Base-by-base conservation (phyloP, 2,888 invertebrate species). In the Hirtodrosophila trivittata region DNA sequence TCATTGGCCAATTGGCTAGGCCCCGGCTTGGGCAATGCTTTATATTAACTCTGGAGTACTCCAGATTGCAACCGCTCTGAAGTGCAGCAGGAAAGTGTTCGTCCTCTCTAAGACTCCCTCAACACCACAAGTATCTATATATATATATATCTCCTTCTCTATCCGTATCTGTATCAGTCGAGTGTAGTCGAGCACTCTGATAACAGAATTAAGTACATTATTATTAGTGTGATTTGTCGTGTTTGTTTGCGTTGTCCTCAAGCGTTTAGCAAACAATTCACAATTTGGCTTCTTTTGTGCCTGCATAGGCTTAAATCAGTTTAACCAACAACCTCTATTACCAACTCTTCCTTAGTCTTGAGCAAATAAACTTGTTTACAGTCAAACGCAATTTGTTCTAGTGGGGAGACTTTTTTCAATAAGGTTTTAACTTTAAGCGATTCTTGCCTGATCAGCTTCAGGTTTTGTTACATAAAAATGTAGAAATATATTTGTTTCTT, bases 11-110 rank as follows among this genome's bases (percentile, higher is more conserved):
- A 74, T 81, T 67, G 38, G 42, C 9, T 25, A 3, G 35, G 21
- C 39, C 9, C 45, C 42, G 41, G 13, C 26, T 3, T 28, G 33
- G 0, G 21, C 56, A 42, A n/a, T 26, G 18, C 58, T 86, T 80
- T 80, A 83, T 86, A 80, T 82, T 64, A 83, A 65, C 47, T 58
- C 12, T 10, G 39, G 2, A 26, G 47, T 38, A 49, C 57, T 72
- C 38, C 16, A 74, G 45, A 16, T 16, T 13, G 25, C 1, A 1
- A 7, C n/a, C 6, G 35, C 12, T 12, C 35, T 3, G 14, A 32
- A n/a, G n/a, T n/a, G n/a, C n/a, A n/a, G n/a, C n/a, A n/a, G n/a
- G n/a, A n/a, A n/a, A n/a, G n/a, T n/a, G n/a, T n/a, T n/a, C n/a
- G n/a, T n/a, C n/a, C n/a, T n/a, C n/a, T n/a, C n/a, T n/a, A n/a